phyloP scores from a whole-genome alignment of 2,113 vertebrate species.

The Centrocercus urophasianus region DNA sequence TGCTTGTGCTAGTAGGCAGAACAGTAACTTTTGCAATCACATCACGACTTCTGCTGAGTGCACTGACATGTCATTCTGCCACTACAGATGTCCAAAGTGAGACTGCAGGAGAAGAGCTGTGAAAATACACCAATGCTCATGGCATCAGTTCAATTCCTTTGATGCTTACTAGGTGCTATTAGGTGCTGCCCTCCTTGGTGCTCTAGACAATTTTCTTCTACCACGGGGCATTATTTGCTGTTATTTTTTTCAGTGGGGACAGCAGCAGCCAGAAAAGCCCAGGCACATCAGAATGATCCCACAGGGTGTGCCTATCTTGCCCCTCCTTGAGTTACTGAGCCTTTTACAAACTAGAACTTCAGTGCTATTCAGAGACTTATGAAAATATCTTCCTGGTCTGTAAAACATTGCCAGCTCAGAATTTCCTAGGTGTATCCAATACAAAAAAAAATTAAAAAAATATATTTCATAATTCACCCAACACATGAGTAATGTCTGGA shows the following conservation, averaged over 20 bases:
- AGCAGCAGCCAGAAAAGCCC: neutral
- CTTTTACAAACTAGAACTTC: neutral
- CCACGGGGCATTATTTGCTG: neutral
- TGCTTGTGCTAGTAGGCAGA: neutral
- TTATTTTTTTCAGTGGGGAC: neutral
- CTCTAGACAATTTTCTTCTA: neutral
- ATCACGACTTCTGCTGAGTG: neutral
- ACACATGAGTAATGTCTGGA: conserved; percentile 7
- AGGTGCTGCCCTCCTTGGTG: neutral
- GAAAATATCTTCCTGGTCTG: neutral
- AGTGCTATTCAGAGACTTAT: neutral
- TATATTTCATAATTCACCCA: conserved; percentile 43
- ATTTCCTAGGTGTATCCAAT: neutral
- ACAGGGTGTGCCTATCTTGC: neutral
- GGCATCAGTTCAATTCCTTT: neutral
- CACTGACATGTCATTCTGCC: neutral
- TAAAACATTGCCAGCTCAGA: neutral
- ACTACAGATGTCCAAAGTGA: neutral
- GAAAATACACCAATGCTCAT: neutral
- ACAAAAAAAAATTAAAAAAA: neutral
- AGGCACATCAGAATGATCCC: neutral
- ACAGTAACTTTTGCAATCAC: neutral
- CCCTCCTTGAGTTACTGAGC: neutral
- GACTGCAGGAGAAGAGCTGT: neutral
- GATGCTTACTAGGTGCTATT: neutral